Conservation (phyloP, 2,888 invertebrate species). For the Drosophila nr. fundita region DNA sequence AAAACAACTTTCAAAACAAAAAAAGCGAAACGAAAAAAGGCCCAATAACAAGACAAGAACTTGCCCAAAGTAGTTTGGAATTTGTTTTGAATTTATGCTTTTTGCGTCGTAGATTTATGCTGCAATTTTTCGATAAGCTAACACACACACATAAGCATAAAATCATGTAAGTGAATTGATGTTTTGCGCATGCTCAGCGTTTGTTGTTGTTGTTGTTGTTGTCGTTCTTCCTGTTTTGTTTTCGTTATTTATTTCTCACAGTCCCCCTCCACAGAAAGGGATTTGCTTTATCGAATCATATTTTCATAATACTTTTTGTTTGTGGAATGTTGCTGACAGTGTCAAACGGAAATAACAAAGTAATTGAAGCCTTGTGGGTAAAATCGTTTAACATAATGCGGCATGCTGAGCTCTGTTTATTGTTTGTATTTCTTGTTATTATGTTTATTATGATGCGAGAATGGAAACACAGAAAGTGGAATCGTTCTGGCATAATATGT, state of each 20-base stretch:
- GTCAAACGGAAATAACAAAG: slow-evolving; percentile 54
- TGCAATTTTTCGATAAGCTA: background rate
- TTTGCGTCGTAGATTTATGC: slow-evolving; percentile 61
- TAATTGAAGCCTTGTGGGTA: slow-evolving; percentile 67
- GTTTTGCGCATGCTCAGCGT: slow-evolving; percentile 54
- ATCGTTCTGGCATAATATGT: background rate
- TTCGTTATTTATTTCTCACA: slow-evolving; percentile 16
- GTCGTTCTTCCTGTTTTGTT: background rate
- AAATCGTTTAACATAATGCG: slow-evolving; percentile 38
- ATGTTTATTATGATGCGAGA: background rate
- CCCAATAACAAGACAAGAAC: slow-evolving; percentile 35
- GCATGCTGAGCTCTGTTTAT: background rate
- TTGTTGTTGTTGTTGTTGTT: slow-evolving; percentile 19
- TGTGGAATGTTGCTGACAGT: slow-evolving; percentile 45
- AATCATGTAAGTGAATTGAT: slow-evolving; percentile 3
- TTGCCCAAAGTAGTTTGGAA: slow-evolving; percentile 58
- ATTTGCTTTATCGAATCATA: slow-evolving; percentile 30
- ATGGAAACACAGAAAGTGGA: background rate
- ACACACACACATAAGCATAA: background rate
- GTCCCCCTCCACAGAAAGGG: slow-evolving; percentile 3
- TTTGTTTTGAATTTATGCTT: slow-evolving; percentile 45
- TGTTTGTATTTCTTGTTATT: background rate
- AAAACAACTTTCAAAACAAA: slow-evolving; percentile 57
- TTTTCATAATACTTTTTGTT: slow-evolving; percentile 18
- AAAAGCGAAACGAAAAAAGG: slow-evolving; percentile 31